Evolutionary conservation across 2,888 invertebrate genomes (phyloP).

Genomic region (Agriopis leucophaearia): DNA sequence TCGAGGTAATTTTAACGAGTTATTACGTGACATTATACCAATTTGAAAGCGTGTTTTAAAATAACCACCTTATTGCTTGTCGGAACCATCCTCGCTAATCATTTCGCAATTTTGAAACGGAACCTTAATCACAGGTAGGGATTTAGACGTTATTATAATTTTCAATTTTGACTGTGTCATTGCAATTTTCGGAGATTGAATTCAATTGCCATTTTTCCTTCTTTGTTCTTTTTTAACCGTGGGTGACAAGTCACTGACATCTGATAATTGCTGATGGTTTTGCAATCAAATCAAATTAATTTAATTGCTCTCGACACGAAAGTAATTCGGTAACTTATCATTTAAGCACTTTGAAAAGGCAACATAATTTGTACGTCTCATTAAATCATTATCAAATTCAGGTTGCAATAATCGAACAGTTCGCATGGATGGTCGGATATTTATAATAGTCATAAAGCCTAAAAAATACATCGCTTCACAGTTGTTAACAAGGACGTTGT

Average conservation of each 20-base stretch:
- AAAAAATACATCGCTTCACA: conserved; percentile 50
- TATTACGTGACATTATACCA: conserved; percentile 5
- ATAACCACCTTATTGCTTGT: conserved; percentile 9
- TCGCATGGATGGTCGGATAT: conserved; percentile 30
- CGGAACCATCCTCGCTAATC: conserved; percentile 9
- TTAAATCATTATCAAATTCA: conserved; percentile 24
- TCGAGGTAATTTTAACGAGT: background rate
- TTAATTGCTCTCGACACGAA: conserved; percentile 15
- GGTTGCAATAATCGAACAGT: conserved; percentile 33
- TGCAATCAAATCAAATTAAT: conserved; percentile 28
- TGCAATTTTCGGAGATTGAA: conserved; percentile 7
- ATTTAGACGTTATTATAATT: conserved; percentile 16
- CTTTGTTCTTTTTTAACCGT: conserved; percentile 3
- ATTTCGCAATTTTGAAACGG: conserved; percentile 17
- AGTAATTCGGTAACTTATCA: conserved; percentile 9
- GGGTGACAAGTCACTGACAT: conserved; percentile 18
- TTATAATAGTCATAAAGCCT: conserved; percentile 38
- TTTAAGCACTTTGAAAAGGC: conserved; percentile 7
- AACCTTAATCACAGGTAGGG: conserved; percentile 9
- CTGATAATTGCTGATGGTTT: conserved; percentile 23
- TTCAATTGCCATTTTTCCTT: conserved; percentile 15
- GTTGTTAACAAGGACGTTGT: conserved; percentile 74
- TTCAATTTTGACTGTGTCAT: conserved; percentile 25
- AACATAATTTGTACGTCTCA: conserved; percentile 14
- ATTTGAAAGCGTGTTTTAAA: conserved; percentile 2